These are phyloP conservation scores for Typhlichthys eigenmanni DNA, from an alignment of 2,797 vertebrate species.

Conservation along the genomic window DNA sequence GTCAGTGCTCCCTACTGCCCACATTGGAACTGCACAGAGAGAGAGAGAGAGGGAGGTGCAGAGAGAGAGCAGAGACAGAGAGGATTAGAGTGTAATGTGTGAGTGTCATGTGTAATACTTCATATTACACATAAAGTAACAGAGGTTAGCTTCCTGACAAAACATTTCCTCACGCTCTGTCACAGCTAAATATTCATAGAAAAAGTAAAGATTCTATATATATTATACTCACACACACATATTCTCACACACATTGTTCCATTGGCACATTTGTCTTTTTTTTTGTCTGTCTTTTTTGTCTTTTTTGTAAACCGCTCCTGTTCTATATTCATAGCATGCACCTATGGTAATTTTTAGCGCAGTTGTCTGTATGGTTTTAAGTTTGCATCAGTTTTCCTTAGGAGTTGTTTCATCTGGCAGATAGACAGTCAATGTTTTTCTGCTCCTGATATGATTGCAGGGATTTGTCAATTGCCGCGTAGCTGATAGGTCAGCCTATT, in stretches of 20 bases:
- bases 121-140: constrained; percentile 22
- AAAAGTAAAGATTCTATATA: constrained; percentile 21
- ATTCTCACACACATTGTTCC: constrained; percentile 13
- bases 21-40: constrained; percentile 52
- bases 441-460: constrained; percentile 2
- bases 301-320: constrained; percentile 28
- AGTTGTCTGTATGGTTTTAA: constrained; percentile 16
- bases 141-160: constrained; percentile 17
- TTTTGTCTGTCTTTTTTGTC: not conserved
- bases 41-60: not conserved
- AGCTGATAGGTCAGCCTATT: constrained; percentile 27
- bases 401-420: constrained; percentile 16
- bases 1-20: constrained; percentile 66
- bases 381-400: constrained; percentile 31
- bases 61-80: not conserved
- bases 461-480: constrained; percentile 23
- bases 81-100: not conserved
- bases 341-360: constrained; percentile 6
- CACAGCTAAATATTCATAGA: constrained; percentile 46
- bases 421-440: constrained; percentile 10
- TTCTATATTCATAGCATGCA: constrained; percentile 37
- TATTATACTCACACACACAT: too few relatives aligned
- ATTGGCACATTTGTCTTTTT: constrained; percentile 1
- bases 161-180: not conserved
- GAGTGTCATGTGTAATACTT: not conserved